These are phyloP conservation scores for Grammomys surdaster DNA, from an alignment of 2,113 vertebrate genomes.

Conservation along the genomic window DNA sequence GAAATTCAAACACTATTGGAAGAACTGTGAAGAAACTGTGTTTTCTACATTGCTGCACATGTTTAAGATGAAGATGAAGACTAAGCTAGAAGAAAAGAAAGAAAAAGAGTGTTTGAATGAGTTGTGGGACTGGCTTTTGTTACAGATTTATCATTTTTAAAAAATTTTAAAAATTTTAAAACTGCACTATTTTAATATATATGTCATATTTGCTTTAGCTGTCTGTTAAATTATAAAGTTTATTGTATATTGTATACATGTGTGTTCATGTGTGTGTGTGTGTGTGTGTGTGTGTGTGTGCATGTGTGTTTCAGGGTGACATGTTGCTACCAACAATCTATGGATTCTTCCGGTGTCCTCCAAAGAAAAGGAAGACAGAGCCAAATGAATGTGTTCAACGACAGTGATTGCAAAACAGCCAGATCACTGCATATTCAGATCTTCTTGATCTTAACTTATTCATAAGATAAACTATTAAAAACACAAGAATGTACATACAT, in stretches of 20 bases:
- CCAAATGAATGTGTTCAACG: neutral
- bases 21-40: neutral
- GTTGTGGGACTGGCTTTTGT: neutral
- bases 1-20: neutral
- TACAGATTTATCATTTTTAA: neutral
- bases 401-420: neutral
- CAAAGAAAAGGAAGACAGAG: neutral
- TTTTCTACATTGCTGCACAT: neutral
- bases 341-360: neutral
- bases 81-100: neutral
- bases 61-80: neutral
- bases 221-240: neutral
- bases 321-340: neutral
- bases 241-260: neutral
- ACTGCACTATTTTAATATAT: neutral
- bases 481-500: neutral
- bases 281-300: neutral
- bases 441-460: neutral
- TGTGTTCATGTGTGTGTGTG: neutral
- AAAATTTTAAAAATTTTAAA: too few relatives aligned
- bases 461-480: neutral
- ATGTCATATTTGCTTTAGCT: neutral
- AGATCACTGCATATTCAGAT: neutral
- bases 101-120: neutral
- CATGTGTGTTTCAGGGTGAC: slow-evolving; percentile 32